These are phyloP conservation scores for Muschampia plurimacula DNA, from an alignment of 2,888 invertebrate genomes.

Conservation along the genomic window DNA sequence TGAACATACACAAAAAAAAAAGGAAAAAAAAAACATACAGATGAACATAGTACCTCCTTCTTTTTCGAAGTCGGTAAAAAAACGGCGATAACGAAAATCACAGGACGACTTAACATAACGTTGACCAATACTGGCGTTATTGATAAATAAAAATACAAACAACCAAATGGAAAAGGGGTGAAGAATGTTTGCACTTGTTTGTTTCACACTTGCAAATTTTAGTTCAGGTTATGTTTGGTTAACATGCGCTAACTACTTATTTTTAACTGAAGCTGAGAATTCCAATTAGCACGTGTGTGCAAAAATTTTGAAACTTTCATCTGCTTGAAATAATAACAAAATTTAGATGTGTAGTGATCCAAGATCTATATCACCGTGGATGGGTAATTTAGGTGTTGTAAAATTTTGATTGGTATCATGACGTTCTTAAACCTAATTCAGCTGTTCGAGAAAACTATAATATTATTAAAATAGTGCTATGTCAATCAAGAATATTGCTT, in stretches of 20 bases:
- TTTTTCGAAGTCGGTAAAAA: no score
- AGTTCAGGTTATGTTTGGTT: conserved; percentile 1
- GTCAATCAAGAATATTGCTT: no score
- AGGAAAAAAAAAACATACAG: no score
- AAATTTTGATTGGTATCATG: background rate
- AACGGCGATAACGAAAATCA: background rate
- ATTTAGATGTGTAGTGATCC: no score
- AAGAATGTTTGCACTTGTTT: background rate
- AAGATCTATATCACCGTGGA: no score
- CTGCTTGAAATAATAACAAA: background rate
- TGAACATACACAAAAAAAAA: no score
- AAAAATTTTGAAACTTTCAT: background rate
- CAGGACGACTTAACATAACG: background rate
- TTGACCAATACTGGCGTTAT: no score
- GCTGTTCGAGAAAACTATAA: background rate
- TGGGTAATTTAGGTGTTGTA: background rate
- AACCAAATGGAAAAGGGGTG: background rate
- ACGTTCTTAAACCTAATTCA: background rate
- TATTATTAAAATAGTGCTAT: background rate
- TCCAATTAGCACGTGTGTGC: background rate
- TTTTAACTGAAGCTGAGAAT: background rate
- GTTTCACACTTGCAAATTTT: conserved; percentile 10
- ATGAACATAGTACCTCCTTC: no score
- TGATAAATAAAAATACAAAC: background rate
- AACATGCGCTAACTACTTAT: background rate